Percentiles rank a stretch among this genome's conserved stretches.
phyloP scores from a whole-genome alignment of 2,797 vertebrate genomes.

The Sebastes vulpes region DNA sequence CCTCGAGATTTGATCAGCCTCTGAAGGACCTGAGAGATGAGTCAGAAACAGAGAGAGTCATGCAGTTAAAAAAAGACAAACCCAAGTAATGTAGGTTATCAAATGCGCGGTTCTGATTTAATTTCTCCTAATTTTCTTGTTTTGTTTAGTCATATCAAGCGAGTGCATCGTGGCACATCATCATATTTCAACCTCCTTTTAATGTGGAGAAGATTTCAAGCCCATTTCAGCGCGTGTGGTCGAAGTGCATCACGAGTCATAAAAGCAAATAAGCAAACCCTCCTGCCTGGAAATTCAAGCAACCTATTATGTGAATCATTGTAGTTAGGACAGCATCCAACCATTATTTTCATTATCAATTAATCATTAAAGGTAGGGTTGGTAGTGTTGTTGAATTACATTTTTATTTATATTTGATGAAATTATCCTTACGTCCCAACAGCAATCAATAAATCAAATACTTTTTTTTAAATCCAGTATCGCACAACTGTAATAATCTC shows the following conservation, averaged over 20 bases:
- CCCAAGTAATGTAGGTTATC: not conserved
- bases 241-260: not conserved
- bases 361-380: not conserved
- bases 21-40: constrained; percentile 90
- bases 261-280: not conserved
- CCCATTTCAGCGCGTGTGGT: not conserved
- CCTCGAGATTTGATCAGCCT: constrained; percentile 95
- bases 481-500: too few species aligned
- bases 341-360: not conserved
- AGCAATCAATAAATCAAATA: too few species aligned
- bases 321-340: not conserved
- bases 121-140: not conserved
- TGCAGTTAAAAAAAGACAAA: not conserved
- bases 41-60: not conserved
- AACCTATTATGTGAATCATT: too few species aligned
- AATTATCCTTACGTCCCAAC: too few species aligned
- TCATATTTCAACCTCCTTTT: not conserved
- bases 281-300: too few species aligned
- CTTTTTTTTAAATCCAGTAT: too few species aligned
- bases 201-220: not conserved
- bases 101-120: not conserved
- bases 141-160: not conserved
- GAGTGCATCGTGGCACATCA: not conserved
- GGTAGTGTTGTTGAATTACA: too few species aligned
- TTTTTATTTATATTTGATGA: too few species aligned